These are phyloP conservation scores for Solenodon paradoxus DNA, from an alignment of 2,113 vertebrate genomes.

Conservation along the genomic window DNA sequence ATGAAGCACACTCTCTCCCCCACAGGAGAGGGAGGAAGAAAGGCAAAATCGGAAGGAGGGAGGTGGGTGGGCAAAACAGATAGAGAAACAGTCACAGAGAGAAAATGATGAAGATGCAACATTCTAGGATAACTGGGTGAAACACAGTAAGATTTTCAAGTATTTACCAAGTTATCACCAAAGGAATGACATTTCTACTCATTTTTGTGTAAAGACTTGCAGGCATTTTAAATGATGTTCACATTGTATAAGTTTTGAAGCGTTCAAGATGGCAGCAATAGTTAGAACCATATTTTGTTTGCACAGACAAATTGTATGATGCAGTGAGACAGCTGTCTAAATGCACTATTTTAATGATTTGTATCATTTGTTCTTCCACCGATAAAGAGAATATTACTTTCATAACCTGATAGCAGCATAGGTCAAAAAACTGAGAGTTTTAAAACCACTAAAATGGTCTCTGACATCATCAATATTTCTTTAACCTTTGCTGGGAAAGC, in stretches of 20 bases:
- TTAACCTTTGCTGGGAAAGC: conserved; percentile 48
- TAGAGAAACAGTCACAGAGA: background rate
- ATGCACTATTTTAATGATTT: background rate
- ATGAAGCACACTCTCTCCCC: background rate
- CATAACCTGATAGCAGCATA: background rate
- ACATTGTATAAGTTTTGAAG: background rate
- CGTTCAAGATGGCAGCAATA: background rate
- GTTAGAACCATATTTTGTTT: background rate
- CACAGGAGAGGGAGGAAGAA: background rate
- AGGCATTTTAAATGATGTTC: background rate
- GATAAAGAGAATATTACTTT: background rate
- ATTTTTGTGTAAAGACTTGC: background rate
- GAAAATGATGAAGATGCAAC: background rate
- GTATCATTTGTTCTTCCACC: background rate
- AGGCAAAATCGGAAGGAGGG: background rate
- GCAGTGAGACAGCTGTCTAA: background rate
- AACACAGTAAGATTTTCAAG: background rate
- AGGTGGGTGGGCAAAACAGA: background rate
- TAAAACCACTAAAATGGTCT: conserved; percentile 18
- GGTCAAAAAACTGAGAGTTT: background rate
- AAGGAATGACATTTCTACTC: background rate
- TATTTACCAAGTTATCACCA: background rate
- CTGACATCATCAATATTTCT: conserved; percentile 1
- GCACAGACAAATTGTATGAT: background rate
- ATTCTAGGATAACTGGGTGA: background rate